Evolutionary conservation across 2,888 invertebrate species (phyloP).

Genomic region (Drosophila mettleri): DNA sequence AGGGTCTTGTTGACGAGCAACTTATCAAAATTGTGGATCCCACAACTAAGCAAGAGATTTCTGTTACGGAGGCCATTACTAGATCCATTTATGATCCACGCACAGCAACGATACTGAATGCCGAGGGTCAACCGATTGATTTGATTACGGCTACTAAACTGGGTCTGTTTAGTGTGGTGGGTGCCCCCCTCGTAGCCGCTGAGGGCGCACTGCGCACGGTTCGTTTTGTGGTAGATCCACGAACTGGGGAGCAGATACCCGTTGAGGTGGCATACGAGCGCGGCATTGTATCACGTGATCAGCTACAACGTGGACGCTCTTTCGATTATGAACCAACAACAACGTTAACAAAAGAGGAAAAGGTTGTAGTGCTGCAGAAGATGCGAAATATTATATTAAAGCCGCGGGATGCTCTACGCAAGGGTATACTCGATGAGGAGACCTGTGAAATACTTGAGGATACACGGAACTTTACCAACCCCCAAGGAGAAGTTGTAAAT

Average conservation of each 20-base stretch:
- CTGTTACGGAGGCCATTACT: slow-evolving; percentile 91
- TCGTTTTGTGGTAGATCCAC: slow-evolving; percentile 91
- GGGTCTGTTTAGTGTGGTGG: slow-evolving; percentile 91
- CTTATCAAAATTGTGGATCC: slow-evolving; percentile 90
- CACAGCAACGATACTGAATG: slow-evolving; percentile 89
- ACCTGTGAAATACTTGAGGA: slow-evolving; percentile 90
- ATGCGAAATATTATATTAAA: slow-evolving; percentile 91
- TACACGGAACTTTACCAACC: slow-evolving; percentile 87
- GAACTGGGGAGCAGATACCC: slow-evolving; percentile 91
- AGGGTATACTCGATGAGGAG: slow-evolving; percentile 91
- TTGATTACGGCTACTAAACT: slow-evolving; percentile 91
- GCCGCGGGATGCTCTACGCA: slow-evolving; percentile 91
- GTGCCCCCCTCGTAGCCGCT: slow-evolving; percentile 90
- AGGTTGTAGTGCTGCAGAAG: slow-evolving; percentile 90
- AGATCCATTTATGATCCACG: slow-evolving; percentile 90
- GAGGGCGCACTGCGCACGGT: slow-evolving; percentile 89
- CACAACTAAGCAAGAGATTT: slow-evolving; percentile 88
- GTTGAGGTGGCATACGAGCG: slow-evolving; percentile 92
- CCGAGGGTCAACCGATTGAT: slow-evolving; percentile 88
- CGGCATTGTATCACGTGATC: slow-evolving; percentile 87
- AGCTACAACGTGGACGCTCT: slow-evolving; percentile 77
- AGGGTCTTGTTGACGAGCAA: slow-evolving; percentile 89
- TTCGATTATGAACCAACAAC: slow-evolving; percentile 85
- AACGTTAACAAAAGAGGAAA: slow-evolving; percentile 86
- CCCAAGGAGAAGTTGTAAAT: slow-evolving; percentile 88